phyloP scores from a whole-genome alignment of 2,888 invertebrate species.

The Eudasyphora cyanicolor region DNA sequence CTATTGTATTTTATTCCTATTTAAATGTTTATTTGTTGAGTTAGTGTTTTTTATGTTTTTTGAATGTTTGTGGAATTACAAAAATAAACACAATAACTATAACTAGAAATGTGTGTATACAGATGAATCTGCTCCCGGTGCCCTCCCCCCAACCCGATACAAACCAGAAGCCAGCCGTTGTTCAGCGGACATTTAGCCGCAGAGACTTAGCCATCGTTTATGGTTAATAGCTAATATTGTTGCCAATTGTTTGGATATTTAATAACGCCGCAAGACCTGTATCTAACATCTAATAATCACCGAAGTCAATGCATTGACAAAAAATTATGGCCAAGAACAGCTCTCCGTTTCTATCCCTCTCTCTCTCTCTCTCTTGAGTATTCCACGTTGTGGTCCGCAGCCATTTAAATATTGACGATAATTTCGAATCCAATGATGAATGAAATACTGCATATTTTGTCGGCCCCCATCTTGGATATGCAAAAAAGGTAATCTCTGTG shows the following conservation, averaged over 20 bases:
- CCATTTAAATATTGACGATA: background rate
- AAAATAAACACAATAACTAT: background rate
- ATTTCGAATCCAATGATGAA: no score
- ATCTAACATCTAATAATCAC: background rate
- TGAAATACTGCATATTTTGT: background rate
- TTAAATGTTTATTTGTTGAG: constrained; percentile 18
- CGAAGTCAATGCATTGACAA: background rate
- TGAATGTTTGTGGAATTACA: background rate
- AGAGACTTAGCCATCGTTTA: background rate
- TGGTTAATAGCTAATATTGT: background rate
- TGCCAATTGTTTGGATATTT: background rate
- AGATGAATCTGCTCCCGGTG: background rate
- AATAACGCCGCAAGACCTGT: background rate
- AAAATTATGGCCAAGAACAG: background rate
- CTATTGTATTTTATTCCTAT: constrained; percentile 22
- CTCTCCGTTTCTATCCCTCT: background rate
- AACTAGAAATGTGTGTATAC: background rate
- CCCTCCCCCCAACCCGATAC: no score
- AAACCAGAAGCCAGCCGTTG: background rate
- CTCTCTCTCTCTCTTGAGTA: background rate
- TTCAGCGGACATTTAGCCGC: background rate
- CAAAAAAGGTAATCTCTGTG: background rate
- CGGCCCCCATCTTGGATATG: background rate
- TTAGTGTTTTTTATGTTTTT: background rate
- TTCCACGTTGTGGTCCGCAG: background rate